phyloP scores from a whole-genome alignment of 1,140 invertebrate species.

The Polypedilum pembai region DNA sequence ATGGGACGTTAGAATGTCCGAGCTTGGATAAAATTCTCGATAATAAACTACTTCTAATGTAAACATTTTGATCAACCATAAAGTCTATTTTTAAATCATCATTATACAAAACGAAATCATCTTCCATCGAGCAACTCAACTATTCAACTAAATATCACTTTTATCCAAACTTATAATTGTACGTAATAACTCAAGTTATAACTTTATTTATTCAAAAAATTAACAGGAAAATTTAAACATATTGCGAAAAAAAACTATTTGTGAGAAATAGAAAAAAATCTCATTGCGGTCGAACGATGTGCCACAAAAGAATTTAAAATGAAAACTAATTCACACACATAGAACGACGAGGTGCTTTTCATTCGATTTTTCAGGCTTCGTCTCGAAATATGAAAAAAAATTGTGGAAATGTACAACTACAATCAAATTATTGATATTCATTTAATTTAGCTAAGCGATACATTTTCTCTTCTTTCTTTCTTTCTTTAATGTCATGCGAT shows the following conservation, averaged over 20 bases:
- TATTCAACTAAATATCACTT: neutral
- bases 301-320: slow-evolving; percentile 12
- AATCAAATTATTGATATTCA: slow-evolving; percentile 12
- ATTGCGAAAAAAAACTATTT: neutral
- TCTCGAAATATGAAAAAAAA: slow-evolving; percentile 4
- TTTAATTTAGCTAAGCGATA: slow-evolving; percentile 14
- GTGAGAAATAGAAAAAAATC: too few relatives aligned
- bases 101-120: slow-evolving; percentile 19
- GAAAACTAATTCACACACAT: neutral
- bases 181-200: neutral
- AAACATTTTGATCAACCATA: slow-evolving; percentile 14
- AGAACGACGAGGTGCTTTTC: neutral
- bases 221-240: neutral
- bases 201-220: neutral
- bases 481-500: neutral
- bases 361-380: slow-evolving; percentile 4
- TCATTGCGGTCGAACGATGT: neutral
- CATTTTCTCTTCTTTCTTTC: neutral
- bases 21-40: neutral
- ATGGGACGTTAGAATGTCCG: neutral
- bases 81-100: slow-evolving; percentile 19
- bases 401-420: slow-evolving; percentile 17
- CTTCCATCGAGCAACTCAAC: neutral
- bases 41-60: slow-evolving; percentile 19
- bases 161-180: neutral